Evolutionary conservation across 2,888 invertebrate genomes (phyloP).

Genomic region (Colletes collaris): DNA sequence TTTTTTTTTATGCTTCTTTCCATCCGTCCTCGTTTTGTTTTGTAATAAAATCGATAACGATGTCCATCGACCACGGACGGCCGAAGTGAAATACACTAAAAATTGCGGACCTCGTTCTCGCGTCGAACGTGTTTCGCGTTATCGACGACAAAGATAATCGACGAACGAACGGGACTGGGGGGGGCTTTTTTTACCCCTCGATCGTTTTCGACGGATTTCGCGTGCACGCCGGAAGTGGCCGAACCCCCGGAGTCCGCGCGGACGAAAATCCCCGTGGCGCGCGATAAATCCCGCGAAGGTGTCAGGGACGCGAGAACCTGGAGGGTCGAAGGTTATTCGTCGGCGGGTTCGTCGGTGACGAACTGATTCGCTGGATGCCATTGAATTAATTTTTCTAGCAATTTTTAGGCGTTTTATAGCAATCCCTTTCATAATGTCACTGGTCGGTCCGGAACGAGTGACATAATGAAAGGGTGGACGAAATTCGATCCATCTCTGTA

Average conservation of each 20-base stretch:
- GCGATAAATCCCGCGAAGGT: slow-evolving; percentile 11
- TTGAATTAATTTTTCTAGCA: too few species aligned
- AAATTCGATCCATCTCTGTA: too few species aligned
- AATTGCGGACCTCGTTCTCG: neutral
- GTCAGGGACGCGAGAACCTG: slow-evolving; percentile 9
- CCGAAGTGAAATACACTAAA: neutral
- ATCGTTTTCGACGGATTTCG: neutral
- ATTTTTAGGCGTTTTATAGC: too few species aligned
- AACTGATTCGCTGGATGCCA: too few species aligned
- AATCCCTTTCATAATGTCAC: too few species aligned
- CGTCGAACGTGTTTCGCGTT: neutral
- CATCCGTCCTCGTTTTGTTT: too few species aligned
- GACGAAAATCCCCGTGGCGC: neutral
- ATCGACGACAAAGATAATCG: neutral
- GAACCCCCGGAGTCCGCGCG: neutral
- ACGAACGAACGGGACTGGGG: neutral
- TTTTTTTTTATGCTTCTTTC: neutral
- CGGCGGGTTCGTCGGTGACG: neutral
- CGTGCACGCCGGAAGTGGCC: neutral
- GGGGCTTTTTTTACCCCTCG: neutral
- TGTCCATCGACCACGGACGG: neutral
- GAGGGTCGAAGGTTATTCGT: neutral
- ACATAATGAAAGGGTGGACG: too few species aligned
- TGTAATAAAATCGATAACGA: slow-evolving; percentile 9
- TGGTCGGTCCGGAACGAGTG: too few species aligned